These are phyloP conservation scores for Gallinago nigripennis DNA, from an alignment of 2,797 vertebrate species.

Conservation along the genomic window DNA sequence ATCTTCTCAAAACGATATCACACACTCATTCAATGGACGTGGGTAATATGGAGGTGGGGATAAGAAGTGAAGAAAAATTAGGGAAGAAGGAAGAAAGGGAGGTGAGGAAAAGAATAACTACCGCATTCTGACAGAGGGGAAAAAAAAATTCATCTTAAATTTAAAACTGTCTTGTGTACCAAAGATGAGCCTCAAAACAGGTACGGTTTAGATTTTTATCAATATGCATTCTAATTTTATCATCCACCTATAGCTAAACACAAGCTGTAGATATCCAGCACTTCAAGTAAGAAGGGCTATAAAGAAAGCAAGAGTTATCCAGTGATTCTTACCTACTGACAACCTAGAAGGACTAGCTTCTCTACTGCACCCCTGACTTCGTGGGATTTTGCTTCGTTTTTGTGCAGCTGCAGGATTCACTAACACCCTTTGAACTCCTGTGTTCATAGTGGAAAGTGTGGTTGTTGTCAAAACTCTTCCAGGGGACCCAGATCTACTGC, in stretches of 20 bases:
- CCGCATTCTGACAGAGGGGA: not conserved
- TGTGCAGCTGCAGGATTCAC: conserved; percentile 81
- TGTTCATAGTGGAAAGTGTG: conserved; percentile 90
- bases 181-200: not conserved
- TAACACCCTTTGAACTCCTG: conserved; percentile 88
- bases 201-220: not conserved
- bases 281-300: not conserved
- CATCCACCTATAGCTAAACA: not conserved
- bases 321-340: conserved; percentile 88
- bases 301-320: not conserved
- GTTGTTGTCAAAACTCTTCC: conserved; percentile 94
- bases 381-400: conserved; percentile 93
- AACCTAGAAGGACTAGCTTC: conserved; percentile 95
- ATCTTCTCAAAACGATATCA: not conserved
- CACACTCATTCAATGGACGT: not conserved
- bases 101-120: not conserved
- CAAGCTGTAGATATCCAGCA: not conserved
- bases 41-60: not conserved
- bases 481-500: conserved; percentile 95
- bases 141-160: not conserved
- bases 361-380: conserved; percentile 96
- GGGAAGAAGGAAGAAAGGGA: not conserved
- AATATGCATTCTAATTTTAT: fast-evolving
- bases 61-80: not conserved
- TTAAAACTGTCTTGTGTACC: not conserved